Percentiles rank a stretch among this genome's conserved stretches.
phyloP scores from a whole-genome alignment of 1,140 invertebrate genomes.

The Drosophila simulans region DNA sequence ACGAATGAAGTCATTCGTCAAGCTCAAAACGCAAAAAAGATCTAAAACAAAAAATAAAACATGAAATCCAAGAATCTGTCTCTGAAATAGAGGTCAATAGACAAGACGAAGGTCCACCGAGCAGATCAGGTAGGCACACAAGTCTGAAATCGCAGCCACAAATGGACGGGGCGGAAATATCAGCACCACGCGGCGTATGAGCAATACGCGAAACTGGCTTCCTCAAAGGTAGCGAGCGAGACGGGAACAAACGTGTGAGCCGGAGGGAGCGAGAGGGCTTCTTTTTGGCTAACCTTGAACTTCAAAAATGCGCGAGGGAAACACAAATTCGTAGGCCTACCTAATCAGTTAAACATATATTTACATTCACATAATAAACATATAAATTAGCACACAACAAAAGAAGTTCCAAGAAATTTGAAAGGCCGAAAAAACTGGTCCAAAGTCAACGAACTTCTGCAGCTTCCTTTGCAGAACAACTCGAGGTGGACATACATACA shows the following conservation, averaged over 20 bases:
- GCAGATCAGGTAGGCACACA: slow-evolving; percentile 34
- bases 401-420: slow-evolving; percentile 45
- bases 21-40: slow-evolving; percentile 20
- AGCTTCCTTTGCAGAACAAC: slow-evolving; percentile 27
- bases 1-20: slow-evolving; percentile 50
- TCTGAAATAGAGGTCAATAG: slow-evolving; percentile 74
- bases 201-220: slow-evolving; percentile 60
- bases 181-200: slow-evolving; percentile 57
- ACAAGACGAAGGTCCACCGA: slow-evolving; percentile 65
- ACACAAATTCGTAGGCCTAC: slow-evolving; percentile 61
- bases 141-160: slow-evolving; percentile 2
- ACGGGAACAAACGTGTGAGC: slow-evolving; percentile 1
- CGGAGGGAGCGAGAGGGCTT: not conserved
- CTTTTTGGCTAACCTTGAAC: slow-evolving; percentile 69
- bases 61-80: slow-evolving; percentile 20
- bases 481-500: slow-evolving; percentile 11
- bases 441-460: slow-evolving; percentile 73
- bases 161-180: slow-evolving; percentile 62
- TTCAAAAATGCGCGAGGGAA: slow-evolving; percentile 65
- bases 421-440: slow-evolving; percentile 47
- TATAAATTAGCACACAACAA: slow-evolving; percentile 49
- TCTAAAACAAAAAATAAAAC: slow-evolving; percentile 11
- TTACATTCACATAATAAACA: slow-evolving; percentile 43
- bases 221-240: slow-evolving; percentile 37
- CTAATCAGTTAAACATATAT: slow-evolving; percentile 52